These are phyloP conservation scores for Trachythela sp. DNA, from an alignment of 64 coral and sea anemone species.

Conservation along the genomic window DNA sequence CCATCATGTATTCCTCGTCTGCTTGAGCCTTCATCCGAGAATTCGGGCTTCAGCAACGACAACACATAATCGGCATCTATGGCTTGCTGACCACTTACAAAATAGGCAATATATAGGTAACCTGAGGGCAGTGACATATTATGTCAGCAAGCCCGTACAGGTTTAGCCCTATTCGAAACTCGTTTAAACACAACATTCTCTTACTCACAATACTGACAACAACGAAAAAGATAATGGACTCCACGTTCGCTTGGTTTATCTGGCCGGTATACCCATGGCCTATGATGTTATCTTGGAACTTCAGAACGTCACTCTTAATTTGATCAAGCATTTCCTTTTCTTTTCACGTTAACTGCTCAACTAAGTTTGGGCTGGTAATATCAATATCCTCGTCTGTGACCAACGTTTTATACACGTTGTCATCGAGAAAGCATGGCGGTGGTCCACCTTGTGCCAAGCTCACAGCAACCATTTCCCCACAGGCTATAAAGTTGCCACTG, in stretches of 20 bases:
- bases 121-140: conserved; percentile 8
- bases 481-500: conserved; percentile 35
- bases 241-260: conserved; percentile 23
- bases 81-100: conserved; percentile 16
- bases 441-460: conserved; percentile 44
- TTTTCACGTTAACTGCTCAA: conserved; percentile 20
- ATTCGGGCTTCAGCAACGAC: background rate
- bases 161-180: conserved; percentile 28
- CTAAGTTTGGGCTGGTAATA: background rate
- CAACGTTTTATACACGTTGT: conserved; percentile 36
- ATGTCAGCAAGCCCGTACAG: conserved; percentile 36
- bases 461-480: conserved; percentile 35
- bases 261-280: conserved; percentile 43
- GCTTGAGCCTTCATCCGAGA: background rate
- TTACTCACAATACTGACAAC: conserved; percentile 34
- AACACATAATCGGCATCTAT: background rate
- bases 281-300: conserved; percentile 16
- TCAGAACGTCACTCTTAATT: conserved; percentile 14
- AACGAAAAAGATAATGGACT: conserved; percentile 11
- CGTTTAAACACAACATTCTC: conserved; percentile 1
- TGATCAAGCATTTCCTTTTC: conserved; percentile 24
- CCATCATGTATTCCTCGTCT: conserved; percentile 17
- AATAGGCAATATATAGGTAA: background rate
- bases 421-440: conserved; percentile 35
- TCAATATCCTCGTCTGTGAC: conserved; percentile 20